These are phyloP conservation scores for Laterallus jamaicensis DNA, from an alignment of 2,113 vertebrate genomes.

Conservation along the genomic window DNA sequence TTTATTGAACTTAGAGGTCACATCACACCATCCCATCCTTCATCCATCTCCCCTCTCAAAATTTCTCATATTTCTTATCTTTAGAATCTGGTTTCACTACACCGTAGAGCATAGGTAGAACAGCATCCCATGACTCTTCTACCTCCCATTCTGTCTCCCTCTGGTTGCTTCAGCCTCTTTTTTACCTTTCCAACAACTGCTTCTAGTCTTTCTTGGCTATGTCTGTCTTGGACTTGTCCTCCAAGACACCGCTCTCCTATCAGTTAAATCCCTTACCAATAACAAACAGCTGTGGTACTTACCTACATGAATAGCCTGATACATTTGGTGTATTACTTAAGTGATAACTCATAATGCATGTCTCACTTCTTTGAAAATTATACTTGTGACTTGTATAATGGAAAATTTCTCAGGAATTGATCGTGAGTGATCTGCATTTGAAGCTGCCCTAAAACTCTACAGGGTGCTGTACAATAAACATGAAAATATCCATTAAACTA, in stretches of 20 bases:
- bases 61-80: neutral
- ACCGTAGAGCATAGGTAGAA: too few species aligned
- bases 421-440: neutral
- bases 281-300: neutral
- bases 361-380: neutral
- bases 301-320: neutral
- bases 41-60: neutral
- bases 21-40: neutral
- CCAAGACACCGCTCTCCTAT: neutral
- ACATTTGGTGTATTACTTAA: neutral
- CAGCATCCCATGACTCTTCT: neutral
- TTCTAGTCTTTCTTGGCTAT: neutral
- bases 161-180: neutral
- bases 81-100: neutral
- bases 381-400: neutral
- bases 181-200: neutral
- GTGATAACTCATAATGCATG: neutral
- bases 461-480: accelerated
- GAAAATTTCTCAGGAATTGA: neutral
- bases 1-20: neutral
- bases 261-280: neutral
- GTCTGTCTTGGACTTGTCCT: neutral
- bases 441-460: neutral
- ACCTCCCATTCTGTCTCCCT: neutral
- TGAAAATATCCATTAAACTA: neutral